A percentile compares a stretch with the other conserved stretches of the same genome.
Conservation (phyloP, 1,140 invertebrate species). For the Monochamus saltuarius region DNA sequence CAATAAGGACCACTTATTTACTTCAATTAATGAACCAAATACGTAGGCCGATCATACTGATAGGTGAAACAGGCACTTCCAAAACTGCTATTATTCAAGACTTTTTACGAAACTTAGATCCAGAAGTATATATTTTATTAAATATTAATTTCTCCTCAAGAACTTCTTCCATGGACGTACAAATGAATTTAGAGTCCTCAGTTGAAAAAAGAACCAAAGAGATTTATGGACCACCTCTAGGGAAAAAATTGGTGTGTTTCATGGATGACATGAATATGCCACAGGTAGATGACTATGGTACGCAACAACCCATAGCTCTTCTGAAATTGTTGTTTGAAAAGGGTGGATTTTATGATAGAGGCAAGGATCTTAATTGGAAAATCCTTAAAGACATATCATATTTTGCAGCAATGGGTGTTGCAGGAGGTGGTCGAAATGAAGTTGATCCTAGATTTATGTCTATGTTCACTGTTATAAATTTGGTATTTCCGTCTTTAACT, state of each 20-base stretch:
- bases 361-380: conserved; percentile 89
- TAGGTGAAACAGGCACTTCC: conserved; percentile 87
- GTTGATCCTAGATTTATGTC: conserved; percentile 89
- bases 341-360: conserved; percentile 83
- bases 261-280: conserved; percentile 96
- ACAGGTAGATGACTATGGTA: conserved; percentile 81
- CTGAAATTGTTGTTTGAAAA: conserved; percentile 83
- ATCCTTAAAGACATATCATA: conserved; percentile 76
- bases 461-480: conserved; percentile 84
- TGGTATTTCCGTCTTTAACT: conserved; percentile 75
- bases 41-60: conserved; percentile 74
- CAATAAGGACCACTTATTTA: conserved; percentile 74
- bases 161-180: conserved; percentile 86
- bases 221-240: conserved; percentile 81
- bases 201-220: conserved; percentile 89
- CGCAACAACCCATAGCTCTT: conserved; percentile 88
- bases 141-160: conserved; percentile 89
- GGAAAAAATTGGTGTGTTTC: conserved; percentile 84
- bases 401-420: conserved; percentile 77
- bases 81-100: conserved; percentile 86
- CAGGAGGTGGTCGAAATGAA: conserved; percentile 83
- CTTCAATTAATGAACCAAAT: conserved; percentile 76
- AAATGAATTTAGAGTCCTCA: conserved; percentile 79
- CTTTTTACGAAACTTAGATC: conserved; percentile 71
- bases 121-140: conserved; percentile 67